These are phyloP conservation scores for Lagria hirta DNA, from an alignment of 2,888 invertebrate genomes.

Conservation along the genomic window DNA sequence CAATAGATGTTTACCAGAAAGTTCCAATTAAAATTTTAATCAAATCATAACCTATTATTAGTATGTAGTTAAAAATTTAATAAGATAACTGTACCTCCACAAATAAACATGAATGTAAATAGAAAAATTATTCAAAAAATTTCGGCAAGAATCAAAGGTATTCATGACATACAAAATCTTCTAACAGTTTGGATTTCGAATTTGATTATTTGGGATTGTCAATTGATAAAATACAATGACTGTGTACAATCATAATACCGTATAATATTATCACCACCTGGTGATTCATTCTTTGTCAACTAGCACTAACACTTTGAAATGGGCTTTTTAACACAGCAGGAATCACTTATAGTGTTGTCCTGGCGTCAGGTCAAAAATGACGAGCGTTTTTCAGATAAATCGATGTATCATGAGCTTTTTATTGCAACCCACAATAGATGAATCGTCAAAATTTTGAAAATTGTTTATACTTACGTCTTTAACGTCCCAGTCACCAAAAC, in stretches of 20 bases:
- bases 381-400: constrained; percentile 33
- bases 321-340: constrained; percentile 33
- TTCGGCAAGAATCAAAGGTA: no score
- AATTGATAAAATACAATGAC: constrained; percentile 20
- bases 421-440: constrained; percentile 7
- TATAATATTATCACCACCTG: constrained; percentile 43
- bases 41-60: no score
- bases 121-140: no score
- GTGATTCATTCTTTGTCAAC: constrained; percentile 42
- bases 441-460: constrained; percentile 1
- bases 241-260: constrained; percentile 23
- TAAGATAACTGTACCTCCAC: no score
- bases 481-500: constrained; percentile 90
- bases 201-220: constrained; percentile 10
- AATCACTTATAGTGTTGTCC: constrained; percentile 32
- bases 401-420: constrained; percentile 32
- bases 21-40: no score
- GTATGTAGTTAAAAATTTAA: no score
- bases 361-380: constrained; percentile 36
- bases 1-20: no score
- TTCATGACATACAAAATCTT: constrained; percentile 12
- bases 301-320: constrained; percentile 41
- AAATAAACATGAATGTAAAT: no score
- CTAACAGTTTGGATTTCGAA: constrained; percentile 6
- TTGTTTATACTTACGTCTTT: constrained; percentile 74